A percentile compares a stretch with the other conserved stretches of the same genome.
phyloP scores from a whole-genome alignment of 1,140 invertebrate genomes.

The Tetraneura akinire region DNA sequence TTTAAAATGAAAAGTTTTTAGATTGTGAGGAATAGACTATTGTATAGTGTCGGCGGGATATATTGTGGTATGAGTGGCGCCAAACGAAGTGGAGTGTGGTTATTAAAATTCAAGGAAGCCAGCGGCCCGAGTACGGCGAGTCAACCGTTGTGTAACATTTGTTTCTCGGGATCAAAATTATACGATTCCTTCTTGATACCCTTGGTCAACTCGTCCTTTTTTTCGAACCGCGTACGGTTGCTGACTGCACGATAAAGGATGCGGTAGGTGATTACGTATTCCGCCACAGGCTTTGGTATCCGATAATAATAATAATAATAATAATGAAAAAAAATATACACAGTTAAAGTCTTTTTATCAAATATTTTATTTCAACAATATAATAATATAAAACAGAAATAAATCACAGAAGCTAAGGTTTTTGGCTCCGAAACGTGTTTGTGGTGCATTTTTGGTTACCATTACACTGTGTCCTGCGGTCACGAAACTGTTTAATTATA shows the following conservation, averaged over 20 bases:
- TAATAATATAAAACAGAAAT: background rate
- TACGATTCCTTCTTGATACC: conserved; percentile 27
- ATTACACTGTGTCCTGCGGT: background rate
- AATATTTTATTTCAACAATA: conserved; percentile 6
- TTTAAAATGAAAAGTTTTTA: conserved; percentile 24
- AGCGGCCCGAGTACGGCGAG: background rate
- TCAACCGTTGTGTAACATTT: conserved; percentile 46
- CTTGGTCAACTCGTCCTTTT: conserved; percentile 30
- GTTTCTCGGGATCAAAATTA: conserved; percentile 41
- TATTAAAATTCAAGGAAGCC: conserved; percentile 48
- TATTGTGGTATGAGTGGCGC: no score
- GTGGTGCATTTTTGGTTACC: background rate
- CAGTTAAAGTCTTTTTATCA: background rate
- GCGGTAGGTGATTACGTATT: conserved; percentile 12
- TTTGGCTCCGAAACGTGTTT: background rate
- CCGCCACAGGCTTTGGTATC: background rate
- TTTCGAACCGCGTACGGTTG: background rate
- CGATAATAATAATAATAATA: background rate
- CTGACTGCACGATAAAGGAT: background rate
- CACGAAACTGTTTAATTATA: background rate
- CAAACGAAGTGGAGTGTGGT: background rate
- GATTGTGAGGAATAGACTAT: conserved; percentile 5
- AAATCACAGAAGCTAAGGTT: background rate
- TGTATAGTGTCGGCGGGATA: background rate
- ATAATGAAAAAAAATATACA: no score